Evolutionary conservation across 2,797 vertebrate species (phyloP), one percentile per base, ranked within the genome.

Genomic region (Poecilia wingei): DNA sequence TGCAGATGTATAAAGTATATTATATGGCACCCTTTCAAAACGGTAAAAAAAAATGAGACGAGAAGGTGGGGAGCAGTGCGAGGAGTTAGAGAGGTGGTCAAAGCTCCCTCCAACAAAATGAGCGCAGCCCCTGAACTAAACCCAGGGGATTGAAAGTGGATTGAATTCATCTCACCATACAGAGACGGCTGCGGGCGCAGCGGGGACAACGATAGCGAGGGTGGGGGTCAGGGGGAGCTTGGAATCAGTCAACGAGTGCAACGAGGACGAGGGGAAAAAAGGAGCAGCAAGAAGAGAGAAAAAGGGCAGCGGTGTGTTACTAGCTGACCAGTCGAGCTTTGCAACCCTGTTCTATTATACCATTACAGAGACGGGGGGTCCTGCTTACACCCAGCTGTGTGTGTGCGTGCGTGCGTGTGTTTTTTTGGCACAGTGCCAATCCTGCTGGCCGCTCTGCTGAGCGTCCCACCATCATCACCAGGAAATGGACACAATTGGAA

Each of bases 121-220:
- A 93, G 91, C 83, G 55, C 68, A 82, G 89, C 85, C 91, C 92
- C 89, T 89, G 92, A 93, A 94, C 93, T 94, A 94, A 94, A 87
- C 91, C 91, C 89, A n/a, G 82, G 88, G 91, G 91, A 94, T 94
- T 93, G 93, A 91, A 86, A 93, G 89, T 93, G 91, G 93, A 94
- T 93, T 94, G 91, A 95, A 95, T 91, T 92, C 92, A 91, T 93
- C 90, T 91, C 86, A 47, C 86, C 89, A 77, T 86, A 89, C 91
- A 93, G 89, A 92, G 92, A 91, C 82, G 85, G 85, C 82, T 78
- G 41, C 78, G 77, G 84, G 84, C 80, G 78, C 78, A 6, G 74
- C 31, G 0, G 80, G 84, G 85, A 84, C 78, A 72, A 82, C 1
- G 78, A 82, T 83, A 70, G 75, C 70, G 78, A 43, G n/a, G 39